Conservation (phyloP, 2,888 invertebrate species). For the Dioctria linearis region DNA sequence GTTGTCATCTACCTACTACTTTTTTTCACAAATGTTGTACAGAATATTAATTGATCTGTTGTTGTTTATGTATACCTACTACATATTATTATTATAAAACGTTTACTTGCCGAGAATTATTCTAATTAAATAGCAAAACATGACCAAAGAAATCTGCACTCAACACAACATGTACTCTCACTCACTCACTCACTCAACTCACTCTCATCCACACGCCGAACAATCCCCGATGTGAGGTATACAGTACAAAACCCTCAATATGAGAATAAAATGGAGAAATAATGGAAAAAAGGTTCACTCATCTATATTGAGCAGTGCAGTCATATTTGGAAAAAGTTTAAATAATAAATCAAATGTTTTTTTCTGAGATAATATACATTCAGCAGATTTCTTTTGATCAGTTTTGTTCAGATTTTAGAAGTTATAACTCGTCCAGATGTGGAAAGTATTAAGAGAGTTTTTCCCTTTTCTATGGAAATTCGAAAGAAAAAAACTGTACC, state of each 20-base stretch:
- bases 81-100: background rate
- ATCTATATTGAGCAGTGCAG: constrained; percentile 1
- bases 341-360: constrained; percentile 52
- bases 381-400: constrained; percentile 68
- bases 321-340: constrained; percentile 53
- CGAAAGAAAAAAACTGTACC: constrained; percentile 44
- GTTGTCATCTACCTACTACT: constrained; percentile 19
- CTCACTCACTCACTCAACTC: constrained; percentile 53
- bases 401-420: constrained; percentile 59
- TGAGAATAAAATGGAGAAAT: constrained; percentile 45
- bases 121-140: constrained; percentile 60
- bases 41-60: background rate
- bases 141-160: constrained; percentile 69
- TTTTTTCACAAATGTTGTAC: constrained; percentile 10
- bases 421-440: background rate
- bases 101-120: background rate
- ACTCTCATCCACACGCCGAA: constrained; percentile 52
- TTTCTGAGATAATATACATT: constrained; percentile 60
- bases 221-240: constrained; percentile 33
- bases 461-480: constrained; percentile 36
- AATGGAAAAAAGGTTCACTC: constrained; percentile 37
- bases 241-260: constrained; percentile 43
- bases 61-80: background rate
- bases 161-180: constrained; percentile 41
- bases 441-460: constrained; percentile 1